Conservation (phyloP, 2,113 vertebrate species). For the Platichthys stellatus region DNA sequence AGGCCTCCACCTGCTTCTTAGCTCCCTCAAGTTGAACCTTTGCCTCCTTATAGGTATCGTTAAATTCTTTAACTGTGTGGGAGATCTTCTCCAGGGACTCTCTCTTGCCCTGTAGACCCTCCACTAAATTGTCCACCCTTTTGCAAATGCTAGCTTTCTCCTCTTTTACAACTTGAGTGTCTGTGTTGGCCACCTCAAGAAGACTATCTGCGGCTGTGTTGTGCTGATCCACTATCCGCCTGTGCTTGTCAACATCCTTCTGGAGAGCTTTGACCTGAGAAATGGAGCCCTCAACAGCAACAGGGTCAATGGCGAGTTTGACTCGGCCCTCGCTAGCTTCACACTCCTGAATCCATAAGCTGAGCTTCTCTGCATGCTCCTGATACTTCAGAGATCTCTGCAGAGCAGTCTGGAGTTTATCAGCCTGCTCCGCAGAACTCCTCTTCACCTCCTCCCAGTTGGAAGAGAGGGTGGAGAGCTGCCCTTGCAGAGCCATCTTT, state of each 20-base stretch:
- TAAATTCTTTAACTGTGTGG: constrained; percentile 91
- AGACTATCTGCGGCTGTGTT: constrained; percentile 87
- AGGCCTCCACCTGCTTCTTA: constrained; percentile 87
- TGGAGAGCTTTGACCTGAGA: constrained; percentile 88
- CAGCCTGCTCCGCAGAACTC: constrained; percentile 81
- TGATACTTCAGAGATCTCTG: constrained; percentile 88
- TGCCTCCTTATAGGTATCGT: constrained; percentile 87
- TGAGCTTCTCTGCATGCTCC: constrained; percentile 87
- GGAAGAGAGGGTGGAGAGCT: constrained; percentile 85
- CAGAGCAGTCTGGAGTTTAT: constrained; percentile 85
- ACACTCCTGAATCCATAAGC: constrained; percentile 89
- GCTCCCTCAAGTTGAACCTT: constrained; percentile 85
- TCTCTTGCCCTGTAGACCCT: constrained; percentile 88
- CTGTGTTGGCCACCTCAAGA: constrained; percentile 85
- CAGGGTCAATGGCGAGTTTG: constrained; percentile 83
- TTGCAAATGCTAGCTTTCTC: constrained; percentile 83
- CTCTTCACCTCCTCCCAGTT: constrained; percentile 92
- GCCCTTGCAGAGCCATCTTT: constrained; percentile 88
- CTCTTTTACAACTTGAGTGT: constrained; percentile 85
- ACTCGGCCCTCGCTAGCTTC: constrained; percentile 81
- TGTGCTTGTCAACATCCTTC: constrained; percentile 93
- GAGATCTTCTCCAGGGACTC: constrained; percentile 87
- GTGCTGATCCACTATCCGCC: constrained; percentile 88
- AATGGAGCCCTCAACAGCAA: constrained; percentile 84
- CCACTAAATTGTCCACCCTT: constrained; percentile 84